phyloP scores from a whole-genome alignment of 1,140 invertebrate genomes.

The Drosophila repletoides region DNA sequence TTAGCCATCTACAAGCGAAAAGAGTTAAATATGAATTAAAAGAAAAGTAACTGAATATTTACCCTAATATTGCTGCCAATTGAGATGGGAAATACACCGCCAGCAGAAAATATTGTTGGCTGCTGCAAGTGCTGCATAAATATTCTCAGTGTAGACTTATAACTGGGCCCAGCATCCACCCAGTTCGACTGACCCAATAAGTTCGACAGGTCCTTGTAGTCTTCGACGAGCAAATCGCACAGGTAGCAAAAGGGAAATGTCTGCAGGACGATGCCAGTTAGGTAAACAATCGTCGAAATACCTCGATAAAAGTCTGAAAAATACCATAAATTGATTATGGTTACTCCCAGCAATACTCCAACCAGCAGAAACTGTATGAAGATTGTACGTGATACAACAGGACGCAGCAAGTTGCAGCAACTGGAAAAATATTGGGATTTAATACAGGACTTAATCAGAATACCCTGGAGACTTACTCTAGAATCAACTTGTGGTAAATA shows the following conservation, averaged over 20 bases:
- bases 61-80: conserved; percentile 13
- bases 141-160: conserved; percentile 7
- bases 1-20: conserved; percentile 13
- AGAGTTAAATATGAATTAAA: too few relatives aligned
- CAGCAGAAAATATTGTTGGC: conserved; percentile 11
- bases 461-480: conserved; percentile 36
- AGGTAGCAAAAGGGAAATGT: conserved; percentile 15
- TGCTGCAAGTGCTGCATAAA: conserved; percentile 4
- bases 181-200: conserved; percentile 8
- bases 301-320: neutral
- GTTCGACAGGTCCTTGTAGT: neutral
- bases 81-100: neutral
- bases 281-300: neutral
- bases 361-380: conserved; percentile 16
- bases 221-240: conserved; percentile 4
- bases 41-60: neutral
- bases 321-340: neutral
- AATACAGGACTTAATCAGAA: neutral
- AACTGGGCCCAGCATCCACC: conserved; percentile 4
- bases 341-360: neutral
- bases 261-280: neutral
- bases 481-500: conserved; percentile 37
- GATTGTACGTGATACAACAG: neutral
- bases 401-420: neutral
- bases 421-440: neutral